These are phyloP conservation scores for Drosophila affinis DNA, from an alignment of 2,888 invertebrate genomes.

Conservation along the genomic window DNA sequence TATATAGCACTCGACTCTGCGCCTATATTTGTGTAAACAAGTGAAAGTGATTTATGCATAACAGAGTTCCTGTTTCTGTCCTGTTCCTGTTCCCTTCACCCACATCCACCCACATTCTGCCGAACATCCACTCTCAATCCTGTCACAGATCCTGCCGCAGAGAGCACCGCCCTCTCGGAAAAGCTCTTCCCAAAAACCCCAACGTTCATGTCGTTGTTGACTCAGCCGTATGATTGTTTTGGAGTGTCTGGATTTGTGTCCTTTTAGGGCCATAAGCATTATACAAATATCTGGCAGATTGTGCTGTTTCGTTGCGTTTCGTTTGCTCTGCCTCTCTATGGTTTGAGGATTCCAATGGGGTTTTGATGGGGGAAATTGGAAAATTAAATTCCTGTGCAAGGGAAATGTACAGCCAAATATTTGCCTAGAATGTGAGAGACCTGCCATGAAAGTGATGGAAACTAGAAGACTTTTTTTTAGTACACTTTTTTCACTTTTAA, in stretches of 20 bases:
- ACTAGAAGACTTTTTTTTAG: background rate
- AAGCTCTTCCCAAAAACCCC: conserved; percentile 10
- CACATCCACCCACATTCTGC: conserved; percentile 40
- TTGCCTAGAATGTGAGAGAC: background rate
- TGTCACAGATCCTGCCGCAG: conserved; percentile 22
- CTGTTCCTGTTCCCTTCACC: background rate
- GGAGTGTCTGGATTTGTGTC: conserved; percentile 74
- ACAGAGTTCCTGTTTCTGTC: conserved; percentile 35
- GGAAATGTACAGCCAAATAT: background rate
- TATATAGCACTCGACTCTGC: conserved; percentile 43
- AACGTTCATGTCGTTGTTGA: conserved; percentile 64
- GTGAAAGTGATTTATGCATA: conserved; percentile 78
- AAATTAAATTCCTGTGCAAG: background rate
- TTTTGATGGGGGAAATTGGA: conserved; percentile 11
- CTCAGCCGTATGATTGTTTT: conserved; percentile 77
- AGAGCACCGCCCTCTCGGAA: conserved; percentile 28
- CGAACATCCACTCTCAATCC: conserved; percentile 38
- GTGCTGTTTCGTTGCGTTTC: background rate
- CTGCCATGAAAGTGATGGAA: background rate
- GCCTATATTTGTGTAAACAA: conserved; percentile 77
- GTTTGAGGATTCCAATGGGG: background rate
- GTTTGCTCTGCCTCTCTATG: background rate
- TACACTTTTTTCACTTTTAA: too few species aligned
- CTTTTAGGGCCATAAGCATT: conserved; percentile 42
- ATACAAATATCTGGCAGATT: conserved; percentile 40